Conservation (phyloP, 2,113 vertebrate genomes). For the Alectura lathami region DNA sequence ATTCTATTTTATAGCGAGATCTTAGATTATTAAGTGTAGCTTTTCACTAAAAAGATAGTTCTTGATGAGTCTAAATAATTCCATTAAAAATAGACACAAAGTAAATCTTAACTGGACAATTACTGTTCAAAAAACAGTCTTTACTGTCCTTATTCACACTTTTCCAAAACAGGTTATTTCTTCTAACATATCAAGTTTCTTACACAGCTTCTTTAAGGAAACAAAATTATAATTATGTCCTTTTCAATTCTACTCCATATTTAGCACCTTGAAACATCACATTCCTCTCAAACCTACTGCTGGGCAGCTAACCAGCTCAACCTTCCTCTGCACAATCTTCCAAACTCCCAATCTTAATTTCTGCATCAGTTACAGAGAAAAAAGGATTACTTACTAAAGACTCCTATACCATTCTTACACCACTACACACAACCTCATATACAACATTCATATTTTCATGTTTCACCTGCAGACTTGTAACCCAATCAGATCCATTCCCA, state of each 20-base stretch:
- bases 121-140: no score
- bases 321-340: not conserved
- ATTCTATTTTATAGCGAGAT: not conserved
- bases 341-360: not conserved
- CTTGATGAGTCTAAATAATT: not conserved
- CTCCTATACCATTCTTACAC: not conserved
- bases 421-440: fast-evolving
- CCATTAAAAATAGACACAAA: not conserved
- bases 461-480: not conserved
- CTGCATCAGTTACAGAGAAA: not conserved
- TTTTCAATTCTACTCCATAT: not conserved
- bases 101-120: not conserved
- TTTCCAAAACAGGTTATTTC: not conserved
- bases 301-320: not conserved
- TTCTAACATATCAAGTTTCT: not conserved
- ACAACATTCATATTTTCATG: not conserved
- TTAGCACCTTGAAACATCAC: not conserved
- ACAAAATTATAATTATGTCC: not conserved
- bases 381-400: not conserved
- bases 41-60: not conserved
- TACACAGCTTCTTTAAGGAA: not conserved
- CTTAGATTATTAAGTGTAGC: not conserved
- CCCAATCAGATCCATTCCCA: not conserved
- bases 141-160: no score
- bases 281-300: not conserved